These are phyloP conservation scores for Anastrepha obliqua DNA, from an alignment of 1,140 invertebrate genomes.

Conservation along the genomic window DNA sequence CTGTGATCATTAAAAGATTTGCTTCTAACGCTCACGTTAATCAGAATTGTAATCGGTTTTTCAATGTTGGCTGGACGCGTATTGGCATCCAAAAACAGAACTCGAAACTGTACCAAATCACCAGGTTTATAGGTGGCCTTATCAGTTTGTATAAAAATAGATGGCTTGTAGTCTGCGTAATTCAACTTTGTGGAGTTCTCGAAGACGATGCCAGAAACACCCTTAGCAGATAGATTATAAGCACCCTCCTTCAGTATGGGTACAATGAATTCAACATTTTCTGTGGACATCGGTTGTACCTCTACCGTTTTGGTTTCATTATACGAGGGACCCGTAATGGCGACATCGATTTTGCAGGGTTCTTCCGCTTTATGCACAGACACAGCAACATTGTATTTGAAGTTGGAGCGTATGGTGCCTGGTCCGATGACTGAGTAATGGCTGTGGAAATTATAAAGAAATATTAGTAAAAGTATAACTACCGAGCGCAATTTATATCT, in stretches of 20 bases:
- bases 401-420: slow-evolving; percentile 86
- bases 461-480: neutral
- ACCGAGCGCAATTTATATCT: too few species aligned
- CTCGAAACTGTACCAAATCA: slow-evolving; percentile 88
- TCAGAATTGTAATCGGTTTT: slow-evolving; percentile 60
- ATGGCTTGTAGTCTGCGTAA: slow-evolving; percentile 90
- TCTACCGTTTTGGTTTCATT: slow-evolving; percentile 81
- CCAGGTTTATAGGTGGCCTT: slow-evolving; percentile 94
- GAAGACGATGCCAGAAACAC: slow-evolving; percentile 84
- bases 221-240: slow-evolving; percentile 84
- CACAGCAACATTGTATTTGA: slow-evolving; percentile 87
- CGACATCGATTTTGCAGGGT: slow-evolving; percentile 82
- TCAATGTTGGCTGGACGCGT: slow-evolving; percentile 79
- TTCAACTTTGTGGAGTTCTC: slow-evolving; percentile 82
- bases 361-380: slow-evolving; percentile 78
- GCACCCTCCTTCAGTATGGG: slow-evolving; percentile 85
- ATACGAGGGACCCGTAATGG: slow-evolving; percentile 82
- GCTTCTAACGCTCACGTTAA: slow-evolving; percentile 57
- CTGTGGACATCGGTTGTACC: slow-evolving; percentile 82
- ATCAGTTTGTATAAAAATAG: slow-evolving; percentile 95
- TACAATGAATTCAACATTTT: slow-evolving; percentile 79
- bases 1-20: neutral
- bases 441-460: slow-evolving; percentile 71
- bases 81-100: slow-evolving; percentile 86
- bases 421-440: slow-evolving; percentile 88